Evolutionary conservation across 2,888 invertebrate genomes (phyloP).

Genomic region (Andrena bucephala): DNA sequence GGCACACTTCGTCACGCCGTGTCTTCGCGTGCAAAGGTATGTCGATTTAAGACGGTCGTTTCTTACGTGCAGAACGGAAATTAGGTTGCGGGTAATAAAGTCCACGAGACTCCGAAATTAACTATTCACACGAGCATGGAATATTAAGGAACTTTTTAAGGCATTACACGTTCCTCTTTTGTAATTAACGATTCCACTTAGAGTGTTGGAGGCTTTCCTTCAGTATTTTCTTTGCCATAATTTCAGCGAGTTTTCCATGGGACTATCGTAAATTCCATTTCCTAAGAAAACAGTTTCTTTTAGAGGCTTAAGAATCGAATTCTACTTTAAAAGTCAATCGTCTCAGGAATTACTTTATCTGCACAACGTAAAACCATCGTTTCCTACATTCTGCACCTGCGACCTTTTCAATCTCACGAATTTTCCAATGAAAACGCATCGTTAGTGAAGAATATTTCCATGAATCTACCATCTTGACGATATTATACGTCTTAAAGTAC

Average conservation of each 20-base stretch:
- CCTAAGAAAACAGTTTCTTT: background rate
- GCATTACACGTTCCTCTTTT: no score
- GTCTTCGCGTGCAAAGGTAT: background rate
- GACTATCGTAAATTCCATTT: background rate
- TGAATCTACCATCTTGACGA: background rate
- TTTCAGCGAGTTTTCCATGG: background rate
- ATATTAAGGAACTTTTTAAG: no score
- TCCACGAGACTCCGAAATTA: background rate
- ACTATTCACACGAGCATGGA: background rate
- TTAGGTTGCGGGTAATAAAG: background rate
- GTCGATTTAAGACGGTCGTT: background rate
- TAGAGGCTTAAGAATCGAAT: background rate
- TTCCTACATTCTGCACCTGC: background rate
- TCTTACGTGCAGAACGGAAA: background rate
- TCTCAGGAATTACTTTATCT: background rate
- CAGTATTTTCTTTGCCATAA: background rate
- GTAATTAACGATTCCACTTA: background rate
- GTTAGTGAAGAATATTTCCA: background rate
- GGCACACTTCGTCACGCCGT: conserved; percentile 15
- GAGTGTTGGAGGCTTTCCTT: background rate
- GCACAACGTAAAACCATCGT: background rate
- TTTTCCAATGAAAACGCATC: background rate
- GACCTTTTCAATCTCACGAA: background rate
- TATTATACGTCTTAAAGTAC: background rate
- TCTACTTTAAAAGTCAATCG: conserved; percentile 1